Evolutionary conservation across 2,113 vertebrate genomes (phyloP).

Genomic region (Carlito syrichta): DNA sequence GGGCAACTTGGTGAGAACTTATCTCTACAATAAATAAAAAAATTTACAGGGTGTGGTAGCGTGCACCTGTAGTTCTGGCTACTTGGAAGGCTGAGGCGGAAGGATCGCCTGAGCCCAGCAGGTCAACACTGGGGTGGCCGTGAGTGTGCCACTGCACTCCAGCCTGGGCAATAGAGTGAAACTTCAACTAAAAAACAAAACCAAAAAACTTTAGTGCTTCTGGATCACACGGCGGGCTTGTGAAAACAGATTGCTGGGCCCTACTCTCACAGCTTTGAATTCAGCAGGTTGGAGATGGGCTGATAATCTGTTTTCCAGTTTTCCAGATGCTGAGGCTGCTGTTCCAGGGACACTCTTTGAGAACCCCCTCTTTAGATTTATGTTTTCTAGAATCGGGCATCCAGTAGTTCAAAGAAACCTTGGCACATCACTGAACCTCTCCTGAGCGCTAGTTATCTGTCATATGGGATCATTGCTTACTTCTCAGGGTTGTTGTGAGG

Average conservation of each 20-base stretch:
- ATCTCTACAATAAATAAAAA: too few relatives aligned
- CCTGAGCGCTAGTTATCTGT: not conserved
- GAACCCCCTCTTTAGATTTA: not conserved
- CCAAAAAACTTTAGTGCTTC: too few relatives aligned
- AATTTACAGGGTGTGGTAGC: too few relatives aligned
- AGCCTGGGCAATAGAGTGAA: too few relatives aligned
- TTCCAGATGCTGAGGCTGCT: not conserved
- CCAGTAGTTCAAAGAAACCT: not conserved
- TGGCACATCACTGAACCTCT: not conserved
- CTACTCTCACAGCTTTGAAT: not conserved
- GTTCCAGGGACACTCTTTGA: not conserved
- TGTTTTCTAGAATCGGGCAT: not conserved
- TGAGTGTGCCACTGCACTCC: too few relatives aligned
- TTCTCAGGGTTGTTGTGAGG: not conserved
- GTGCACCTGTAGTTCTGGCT: too few relatives aligned
- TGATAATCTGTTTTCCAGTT: not conserved
- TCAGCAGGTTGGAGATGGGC: not conserved
- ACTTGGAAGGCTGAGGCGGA: too few relatives aligned
- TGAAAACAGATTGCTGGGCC: not conserved
- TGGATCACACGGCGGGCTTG: not conserved
- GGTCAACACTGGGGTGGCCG: too few relatives aligned
- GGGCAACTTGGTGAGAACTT: too few relatives aligned
- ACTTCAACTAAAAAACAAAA: too few relatives aligned
- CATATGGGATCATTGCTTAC: not conserved
- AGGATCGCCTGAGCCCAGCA: too few relatives aligned